These are phyloP conservation scores for Accipiter cooperii DNA, from an alignment of 2,113 vertebrate species.

Conservation along the genomic window DNA sequence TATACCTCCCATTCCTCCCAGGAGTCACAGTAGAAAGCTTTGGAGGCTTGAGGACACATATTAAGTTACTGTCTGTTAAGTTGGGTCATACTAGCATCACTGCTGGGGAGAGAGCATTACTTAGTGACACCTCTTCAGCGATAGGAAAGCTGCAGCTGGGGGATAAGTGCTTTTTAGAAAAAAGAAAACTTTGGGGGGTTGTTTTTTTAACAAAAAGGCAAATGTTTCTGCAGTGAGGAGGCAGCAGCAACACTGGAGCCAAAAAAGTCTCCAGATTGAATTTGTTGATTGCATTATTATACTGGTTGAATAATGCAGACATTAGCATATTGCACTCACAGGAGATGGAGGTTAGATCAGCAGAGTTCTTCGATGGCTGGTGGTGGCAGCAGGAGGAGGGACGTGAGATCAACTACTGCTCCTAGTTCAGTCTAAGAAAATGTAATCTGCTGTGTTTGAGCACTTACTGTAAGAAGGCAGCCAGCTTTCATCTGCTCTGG, in stretches of 20 bases:
- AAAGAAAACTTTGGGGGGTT: background rate
- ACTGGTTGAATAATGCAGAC: background rate
- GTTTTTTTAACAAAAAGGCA: background rate
- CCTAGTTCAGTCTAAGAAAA: background rate
- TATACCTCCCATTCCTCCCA: background rate
- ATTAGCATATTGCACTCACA: background rate
- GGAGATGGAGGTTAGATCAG: background rate
- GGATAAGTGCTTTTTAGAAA: background rate
- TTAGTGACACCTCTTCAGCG: background rate
- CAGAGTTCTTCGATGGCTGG: background rate
- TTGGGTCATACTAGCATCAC: background rate
- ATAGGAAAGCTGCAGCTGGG: background rate
- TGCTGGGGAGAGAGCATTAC: background rate
- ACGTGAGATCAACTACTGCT: background rate
- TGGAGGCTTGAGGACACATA: background rate
- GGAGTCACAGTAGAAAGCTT: background rate
- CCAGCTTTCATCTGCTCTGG: background rate
- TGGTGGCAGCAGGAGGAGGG: background rate
- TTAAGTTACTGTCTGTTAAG: background rate
- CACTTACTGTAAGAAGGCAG: background rate
- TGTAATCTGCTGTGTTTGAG: background rate
- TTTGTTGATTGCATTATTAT: background rate
- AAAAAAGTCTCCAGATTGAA: background rate
- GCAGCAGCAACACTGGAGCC: background rate
- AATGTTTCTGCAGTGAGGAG: background rate